Evolutionary conservation across 2,888 invertebrate species (phyloP).

Genomic region (Apamea sordens): DNA sequence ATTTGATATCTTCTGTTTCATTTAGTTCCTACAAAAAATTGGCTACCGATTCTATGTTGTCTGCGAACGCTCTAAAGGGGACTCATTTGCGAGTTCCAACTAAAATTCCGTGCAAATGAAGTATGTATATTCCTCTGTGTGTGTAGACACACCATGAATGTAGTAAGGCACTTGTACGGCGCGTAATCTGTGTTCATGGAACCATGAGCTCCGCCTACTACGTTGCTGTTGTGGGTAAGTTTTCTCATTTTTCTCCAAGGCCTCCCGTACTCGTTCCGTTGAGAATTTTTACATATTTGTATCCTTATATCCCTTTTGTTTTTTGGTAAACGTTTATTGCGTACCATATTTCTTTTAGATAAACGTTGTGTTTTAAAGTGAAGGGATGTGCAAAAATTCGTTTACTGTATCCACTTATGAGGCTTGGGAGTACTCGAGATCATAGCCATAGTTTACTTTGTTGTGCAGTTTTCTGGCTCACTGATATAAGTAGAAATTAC

Average conservation of each 20-base stretch:
- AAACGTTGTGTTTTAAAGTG: slow-evolving; percentile 52
- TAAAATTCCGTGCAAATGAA: slow-evolving; percentile 44
- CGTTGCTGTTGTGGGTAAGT: slow-evolving; percentile 33
- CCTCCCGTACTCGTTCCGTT: slow-evolving; percentile 35
- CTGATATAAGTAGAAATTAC: slow-evolving; percentile 27
- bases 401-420: slow-evolving; percentile 34
- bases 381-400: slow-evolving; percentile 43
- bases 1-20: not conserved
- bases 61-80: not conserved
- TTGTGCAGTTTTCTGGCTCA: slow-evolving; percentile 35
- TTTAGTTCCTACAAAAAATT: not conserved
- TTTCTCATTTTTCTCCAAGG: slow-evolving; percentile 60
- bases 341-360: slow-evolving; percentile 62
- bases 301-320: slow-evolving; percentile 43
- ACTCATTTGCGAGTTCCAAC: slow-evolving; percentile 27
- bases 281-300: slow-evolving; percentile 65
- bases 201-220: slow-evolving; percentile 28
- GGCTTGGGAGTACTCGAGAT: slow-evolving; percentile 19
- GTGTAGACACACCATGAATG: slow-evolving; percentile 26
- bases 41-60: not conserved
- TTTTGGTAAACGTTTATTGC: slow-evolving; percentile 58
- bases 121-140: slow-evolving; percentile 26
- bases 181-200: slow-evolving; percentile 42
- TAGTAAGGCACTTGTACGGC: slow-evolving; percentile 23
- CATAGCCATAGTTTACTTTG: slow-evolving; percentile 20